Evolutionary conservation across 2,888 invertebrate genomes (phyloP).

Genomic region (Ophraella communa): DNA sequence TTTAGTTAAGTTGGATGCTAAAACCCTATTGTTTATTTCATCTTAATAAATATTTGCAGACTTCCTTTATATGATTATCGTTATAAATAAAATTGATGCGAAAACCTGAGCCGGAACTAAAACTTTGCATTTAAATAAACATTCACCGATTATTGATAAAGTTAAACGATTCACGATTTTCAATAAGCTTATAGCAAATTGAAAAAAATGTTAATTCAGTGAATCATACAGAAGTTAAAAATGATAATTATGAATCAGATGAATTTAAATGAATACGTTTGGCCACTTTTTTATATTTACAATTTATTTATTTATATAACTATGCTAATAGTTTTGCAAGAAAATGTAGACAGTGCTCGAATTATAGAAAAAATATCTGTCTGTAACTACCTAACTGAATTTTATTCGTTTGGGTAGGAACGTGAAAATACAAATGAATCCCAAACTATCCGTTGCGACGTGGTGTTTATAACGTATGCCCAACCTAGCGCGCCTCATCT

Average conservation of each 20-base stretch:
- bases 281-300: not conserved
- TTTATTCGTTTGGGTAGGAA: not conserved
- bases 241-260: not conserved
- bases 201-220: not conserved
- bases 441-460: too few species aligned
- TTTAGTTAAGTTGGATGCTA: too few species aligned
- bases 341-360: too few species aligned
- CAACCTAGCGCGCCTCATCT: constrained; percentile 24
- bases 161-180: not conserved
- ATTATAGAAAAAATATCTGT: too few species aligned
- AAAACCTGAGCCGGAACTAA: not conserved
- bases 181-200: not conserved
- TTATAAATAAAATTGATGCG: not conserved
- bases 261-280: not conserved
- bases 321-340: too few species aligned
- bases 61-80: not conserved
- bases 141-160: not conserved
- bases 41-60: too few species aligned
- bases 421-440: too few species aligned
- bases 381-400: constrained; percentile 7
- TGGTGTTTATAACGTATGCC: too few species aligned
- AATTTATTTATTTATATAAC: too few species aligned
- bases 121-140: not conserved
- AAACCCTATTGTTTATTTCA: too few species aligned
- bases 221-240: not conserved